These are phyloP conservation scores for Lepeophtheirus nordmannii DNA, from an alignment of 2,888 invertebrate species.

Conservation along the genomic window DNA sequence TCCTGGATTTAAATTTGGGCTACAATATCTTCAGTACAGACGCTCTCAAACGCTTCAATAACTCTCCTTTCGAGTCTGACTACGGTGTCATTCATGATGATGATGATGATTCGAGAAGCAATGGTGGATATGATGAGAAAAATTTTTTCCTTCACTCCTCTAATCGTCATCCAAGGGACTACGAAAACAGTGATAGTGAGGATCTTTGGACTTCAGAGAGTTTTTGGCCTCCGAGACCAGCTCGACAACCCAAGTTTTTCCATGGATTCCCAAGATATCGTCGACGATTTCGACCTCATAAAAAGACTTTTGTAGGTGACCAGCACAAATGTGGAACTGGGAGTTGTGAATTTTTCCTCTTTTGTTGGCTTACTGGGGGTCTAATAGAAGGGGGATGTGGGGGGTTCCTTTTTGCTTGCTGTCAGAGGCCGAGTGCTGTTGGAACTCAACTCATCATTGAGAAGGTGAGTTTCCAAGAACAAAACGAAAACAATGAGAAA, in stretches of 20 bases:
- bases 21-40: conserved; percentile 10
- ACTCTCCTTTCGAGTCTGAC: not conserved
- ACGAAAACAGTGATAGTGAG: not conserved
- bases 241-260: not conserved
- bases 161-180: not conserved
- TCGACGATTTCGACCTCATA: not conserved
- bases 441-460: conserved; percentile 17
- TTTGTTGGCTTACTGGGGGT: conserved; percentile 79
- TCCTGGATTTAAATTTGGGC: conserved; percentile 15
- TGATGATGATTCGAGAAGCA: not conserved
- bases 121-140: not conserved
- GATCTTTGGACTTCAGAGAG: not conserved
- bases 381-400: conserved; percentile 66
- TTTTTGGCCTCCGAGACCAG: not conserved
- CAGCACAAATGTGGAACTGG: conserved; percentile 48
- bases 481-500: not conserved
- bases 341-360: conserved; percentile 74
- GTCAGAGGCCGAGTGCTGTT: conserved; percentile 44
- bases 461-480: conserved; percentile 17
- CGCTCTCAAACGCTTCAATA: not conserved
- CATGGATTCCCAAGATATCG: not conserved
- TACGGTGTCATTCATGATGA: not conserved
- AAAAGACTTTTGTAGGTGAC: conserved; percentile 29
- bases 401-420: conserved; percentile 67
- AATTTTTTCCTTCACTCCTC: not conserved